phyloP scores from a whole-genome alignment of 2,797 vertebrate species.

The Eurystomus glaucurus region DNA sequence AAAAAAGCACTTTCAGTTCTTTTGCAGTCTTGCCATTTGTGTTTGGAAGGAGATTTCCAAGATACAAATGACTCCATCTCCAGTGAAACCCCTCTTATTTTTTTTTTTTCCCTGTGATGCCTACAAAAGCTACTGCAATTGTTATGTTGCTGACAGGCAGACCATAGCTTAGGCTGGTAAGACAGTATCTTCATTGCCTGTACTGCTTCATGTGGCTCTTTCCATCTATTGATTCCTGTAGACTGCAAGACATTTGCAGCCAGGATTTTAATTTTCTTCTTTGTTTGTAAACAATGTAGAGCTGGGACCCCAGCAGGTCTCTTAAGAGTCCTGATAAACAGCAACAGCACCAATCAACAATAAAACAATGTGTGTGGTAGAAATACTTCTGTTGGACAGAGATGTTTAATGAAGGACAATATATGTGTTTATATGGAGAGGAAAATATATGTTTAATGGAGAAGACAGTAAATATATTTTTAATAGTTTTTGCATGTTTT shows the following conservation, averaged over 20 bases:
- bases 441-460: not conserved
- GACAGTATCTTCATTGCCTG: not conserved
- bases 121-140: not conserved
- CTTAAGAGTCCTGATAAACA: not conserved
- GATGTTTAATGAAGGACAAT: too few relatives aligned
- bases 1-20: not conserved
- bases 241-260: not conserved
- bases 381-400: not conserved
- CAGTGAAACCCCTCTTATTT: not conserved
- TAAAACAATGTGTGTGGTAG: not conserved
- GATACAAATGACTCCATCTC: not conserved
- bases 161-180: not conserved
- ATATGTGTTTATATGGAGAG: too few relatives aligned
- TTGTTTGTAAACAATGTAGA: not conserved
- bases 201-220: not conserved
- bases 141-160: not conserved
- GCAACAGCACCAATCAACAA: not conserved
- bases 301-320: not conserved
- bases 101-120: not conserved
- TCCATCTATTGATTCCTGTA: not conserved
- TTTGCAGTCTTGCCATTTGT: not conserved
- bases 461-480: not conserved
- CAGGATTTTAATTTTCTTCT: not conserved
- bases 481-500: not conserved
- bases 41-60: not conserved